These are phyloP conservation scores for Petrolisthes cinctipes DNA, from an alignment of 2,888 invertebrate genomes.

Conservation along the genomic window DNA sequence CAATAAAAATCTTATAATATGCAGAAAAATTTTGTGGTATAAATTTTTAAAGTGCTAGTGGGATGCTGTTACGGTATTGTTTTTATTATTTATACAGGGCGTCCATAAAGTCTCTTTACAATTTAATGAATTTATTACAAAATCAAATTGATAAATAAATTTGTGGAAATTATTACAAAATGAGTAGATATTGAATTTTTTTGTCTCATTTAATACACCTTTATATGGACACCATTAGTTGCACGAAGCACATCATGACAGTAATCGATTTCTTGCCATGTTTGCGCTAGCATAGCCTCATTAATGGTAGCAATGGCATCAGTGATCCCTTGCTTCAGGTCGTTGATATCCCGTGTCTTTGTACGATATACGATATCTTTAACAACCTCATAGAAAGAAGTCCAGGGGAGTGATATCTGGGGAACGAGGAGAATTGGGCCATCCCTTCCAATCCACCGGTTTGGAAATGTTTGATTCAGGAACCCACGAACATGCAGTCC, in stretches of 20 bases:
- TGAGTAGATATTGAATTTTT: neutral
- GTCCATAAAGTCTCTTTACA: slow-evolving; percentile 2
- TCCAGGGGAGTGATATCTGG: neutral
- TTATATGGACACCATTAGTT: too few relatives aligned
- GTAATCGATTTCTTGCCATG: neutral
- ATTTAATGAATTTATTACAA: neutral
- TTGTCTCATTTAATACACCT: neutral
- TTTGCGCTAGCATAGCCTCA: slow-evolving; percentile 9
- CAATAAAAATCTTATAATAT: too few relatives aligned
- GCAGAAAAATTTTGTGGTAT: too few relatives aligned
- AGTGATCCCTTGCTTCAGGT: slow-evolving; percentile 20
- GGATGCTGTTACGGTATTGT: neutral
- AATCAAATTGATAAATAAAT: neutral
- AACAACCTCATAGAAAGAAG: slow-evolving; percentile 7
- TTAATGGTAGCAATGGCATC: slow-evolving; percentile 25
- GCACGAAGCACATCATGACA: neutral
- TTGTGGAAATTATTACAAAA: neutral
- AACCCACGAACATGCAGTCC: slow-evolving; percentile 36
- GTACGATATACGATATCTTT: neutral
- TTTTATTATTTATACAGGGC: neutral
- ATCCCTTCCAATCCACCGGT: slow-evolving; percentile 34
- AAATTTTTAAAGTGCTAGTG: too few relatives aligned
- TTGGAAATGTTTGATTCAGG: slow-evolving; percentile 43
- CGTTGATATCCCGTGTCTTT: neutral
- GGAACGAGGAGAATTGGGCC: neutral